These are phyloP conservation scores for Oriolus oriolus DNA, from an alignment of 2,113 vertebrate species.

Conservation along the genomic window DNA sequence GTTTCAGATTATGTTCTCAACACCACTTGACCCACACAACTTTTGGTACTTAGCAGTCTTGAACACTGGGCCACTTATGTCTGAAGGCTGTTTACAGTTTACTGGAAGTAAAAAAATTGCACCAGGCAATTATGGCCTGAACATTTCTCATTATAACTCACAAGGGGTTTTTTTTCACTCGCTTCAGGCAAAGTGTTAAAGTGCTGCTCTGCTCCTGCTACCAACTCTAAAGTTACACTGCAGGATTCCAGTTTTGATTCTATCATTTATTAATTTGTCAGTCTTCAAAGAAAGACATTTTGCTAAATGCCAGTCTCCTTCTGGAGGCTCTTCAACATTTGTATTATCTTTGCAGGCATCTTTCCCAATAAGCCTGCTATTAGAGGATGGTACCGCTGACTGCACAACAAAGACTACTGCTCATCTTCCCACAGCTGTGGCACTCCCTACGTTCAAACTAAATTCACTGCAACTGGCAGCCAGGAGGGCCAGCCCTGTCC, in stretches of 20 bases:
- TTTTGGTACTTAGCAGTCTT: neutral
- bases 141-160: neutral
- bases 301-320: slow-evolving; percentile 7
- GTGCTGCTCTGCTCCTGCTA: slow-evolving; percentile 4
- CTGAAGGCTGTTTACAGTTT: neutral
- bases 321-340: neutral
- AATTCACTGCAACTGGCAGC: neutral
- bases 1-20: neutral
- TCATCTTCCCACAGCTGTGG: neutral
- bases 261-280: slow-evolving; percentile 48
- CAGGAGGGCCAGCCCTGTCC: accelerated
- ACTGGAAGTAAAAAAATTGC: neutral
- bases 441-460: neutral
- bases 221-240: slow-evolving; percentile 1
- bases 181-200: slow-evolving; percentile 35
- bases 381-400: neutral
- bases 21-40: neutral
- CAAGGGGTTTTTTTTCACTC: neutral
- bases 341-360: neutral
- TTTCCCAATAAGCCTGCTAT: neutral
- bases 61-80: neutral
- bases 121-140: neutral
- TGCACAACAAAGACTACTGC: neutral
- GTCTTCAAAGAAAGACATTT: slow-evolving; percentile 15
- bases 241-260: slow-evolving; percentile 28